Evolutionary conservation across 2,797 vertebrate genomes (phyloP), one percentile per base, ranked within the genome.

Genomic region (Peromyscus nudipes): DNA sequence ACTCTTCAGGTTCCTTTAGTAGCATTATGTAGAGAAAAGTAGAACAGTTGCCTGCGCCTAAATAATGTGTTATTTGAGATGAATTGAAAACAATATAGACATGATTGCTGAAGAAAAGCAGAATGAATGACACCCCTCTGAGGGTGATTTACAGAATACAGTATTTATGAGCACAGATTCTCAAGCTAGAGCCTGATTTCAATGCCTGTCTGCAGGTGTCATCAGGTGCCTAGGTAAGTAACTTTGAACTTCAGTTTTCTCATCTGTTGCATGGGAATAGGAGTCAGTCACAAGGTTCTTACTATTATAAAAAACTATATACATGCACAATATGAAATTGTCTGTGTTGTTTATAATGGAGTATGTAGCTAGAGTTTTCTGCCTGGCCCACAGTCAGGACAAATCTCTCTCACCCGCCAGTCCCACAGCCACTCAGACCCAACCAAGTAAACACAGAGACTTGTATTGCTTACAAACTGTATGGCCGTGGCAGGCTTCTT

Each of bases 21-120:
- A 83, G 60, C 40, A 90, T 79, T 88, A 31, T 25, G 31, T 10
- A 67, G 43, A 76, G 73, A 27, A 94, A 91, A 86, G 57, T 34
- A 64, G 49, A 91, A 34, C n/a, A 92, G 89, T 29, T 25, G 1
- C 49, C 43, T 96, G 27, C 6, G 49, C 71, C 19, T 49, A 75
- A 96, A 49, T 34, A 40, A 83, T 25, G 10, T 65, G 3, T 14
- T 92, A 52, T 86, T 90, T 92, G 79, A 88, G 37, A 46, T 84
- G 21, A 96, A 95, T 82, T 81, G 84, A 90, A 87, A 46, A 12
- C 12, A n/a, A 8, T 25, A 43, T 37, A 94, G 77, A n/a, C 25
- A 55, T 46, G 83, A 82, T 65, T 92, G 77, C 65, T 93, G 95
- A 76, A 65, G 49, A 84, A 92, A 93, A 49, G 8, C 19, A 81